Conservation (phyloP, 1,140 invertebrate species). For the Bombus polaris region DNA sequence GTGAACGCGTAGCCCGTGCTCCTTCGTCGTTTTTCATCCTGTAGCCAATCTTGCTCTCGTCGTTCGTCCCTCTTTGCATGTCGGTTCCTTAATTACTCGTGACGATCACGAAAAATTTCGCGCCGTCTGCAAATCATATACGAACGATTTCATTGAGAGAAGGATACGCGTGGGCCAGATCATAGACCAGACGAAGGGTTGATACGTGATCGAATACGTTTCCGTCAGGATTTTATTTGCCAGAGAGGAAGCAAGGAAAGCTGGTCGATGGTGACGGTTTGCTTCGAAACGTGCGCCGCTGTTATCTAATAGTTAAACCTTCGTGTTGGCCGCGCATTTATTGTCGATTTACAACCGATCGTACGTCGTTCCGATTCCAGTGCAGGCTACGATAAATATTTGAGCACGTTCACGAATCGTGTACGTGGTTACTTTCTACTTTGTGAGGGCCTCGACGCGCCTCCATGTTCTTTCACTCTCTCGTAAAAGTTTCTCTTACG, state of each 20-base stretch:
- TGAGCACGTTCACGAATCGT: constrained; percentile 13
- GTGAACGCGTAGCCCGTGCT: constrained; percentile 1
- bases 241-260: constrained; percentile 20
- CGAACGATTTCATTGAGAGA: not conserved
- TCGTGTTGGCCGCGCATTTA: constrained; percentile 4
- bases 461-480: not conserved
- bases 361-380: constrained; percentile 5
- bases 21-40: constrained; percentile 29
- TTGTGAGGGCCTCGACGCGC: not conserved
- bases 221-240: constrained; percentile 43
- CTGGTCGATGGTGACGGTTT: not conserved
- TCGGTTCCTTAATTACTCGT: constrained; percentile 38
- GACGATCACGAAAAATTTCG: constrained; percentile 46
- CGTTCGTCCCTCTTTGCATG: not conserved
- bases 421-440: not conserved
- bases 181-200: not conserved
- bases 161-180: not conserved
- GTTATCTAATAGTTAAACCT: constrained; percentile 14
- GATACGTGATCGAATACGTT: constrained; percentile 1
- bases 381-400: constrained; percentile 39
- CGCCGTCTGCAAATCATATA: not conserved
- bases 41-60: not conserved
- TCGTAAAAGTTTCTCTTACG: too few species aligned
- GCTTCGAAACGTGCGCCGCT: not conserved
- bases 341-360: constrained; percentile 33